Evolutionary conservation across 2,797 vertebrate species (phyloP), one percentile per base, ranked within the genome.

Genomic region (Okamejei kenojei): DNA sequence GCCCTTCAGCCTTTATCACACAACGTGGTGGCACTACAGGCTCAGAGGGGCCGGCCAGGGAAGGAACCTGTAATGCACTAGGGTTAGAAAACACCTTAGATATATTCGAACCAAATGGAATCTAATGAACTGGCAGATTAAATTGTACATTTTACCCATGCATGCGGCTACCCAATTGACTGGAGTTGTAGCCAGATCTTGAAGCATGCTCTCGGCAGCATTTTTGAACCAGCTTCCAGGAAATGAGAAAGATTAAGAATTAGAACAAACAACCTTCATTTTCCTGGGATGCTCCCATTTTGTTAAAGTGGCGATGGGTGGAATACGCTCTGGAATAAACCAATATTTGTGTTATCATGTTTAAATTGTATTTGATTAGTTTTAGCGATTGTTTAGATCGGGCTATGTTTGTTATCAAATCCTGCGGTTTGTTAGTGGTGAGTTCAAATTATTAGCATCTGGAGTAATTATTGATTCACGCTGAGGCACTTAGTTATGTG

Each of bases 1-100:
- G 96, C 96, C 97, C 98, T 97, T 95, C 35, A 95, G 96, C 96
- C 96, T 96, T 97, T 96, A 96, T 95, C 90, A 45, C 96, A 96
- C 97, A 97, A 96, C 94, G 94, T 93, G 88, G 95, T 94, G 93
- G 95, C 94, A 93, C 95, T 94, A 94, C 95, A 91, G 93, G 94
- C 95, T 96, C 97, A 94, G 95, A 96, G 94, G 94, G 94, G 95
- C 95, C 93, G 95, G 95, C 93, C 73, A 76, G 76, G 71, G 29
- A 74, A 92, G 26, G 90, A 74, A 91, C 68, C 68, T 91, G 71
- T 68, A 92, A 92, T 74, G 90, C 71, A 92, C 26, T 15, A 54
- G 90, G 76, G 90, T 92, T 54, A 76, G 90, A 73, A 45, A 76
- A 71, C 38, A 92, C 90, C 90, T 92, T 92, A 29, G 65, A 91